Conservation (phyloP, 2,113 vertebrate genomes). For the Balaenoptera acutorostrata region DNA sequence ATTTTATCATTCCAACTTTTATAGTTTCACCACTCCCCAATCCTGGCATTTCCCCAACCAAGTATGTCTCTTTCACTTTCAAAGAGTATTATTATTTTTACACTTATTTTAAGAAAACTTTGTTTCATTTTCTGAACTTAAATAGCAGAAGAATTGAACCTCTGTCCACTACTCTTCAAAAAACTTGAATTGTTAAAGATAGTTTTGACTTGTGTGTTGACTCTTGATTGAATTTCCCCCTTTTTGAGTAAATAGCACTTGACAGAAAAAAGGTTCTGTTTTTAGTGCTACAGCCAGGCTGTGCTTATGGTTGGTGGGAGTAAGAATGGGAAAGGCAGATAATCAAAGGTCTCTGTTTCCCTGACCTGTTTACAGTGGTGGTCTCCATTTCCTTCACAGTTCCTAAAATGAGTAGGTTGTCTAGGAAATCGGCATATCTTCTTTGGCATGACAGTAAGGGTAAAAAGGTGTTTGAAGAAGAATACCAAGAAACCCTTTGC, state of each 20-base stretch:
- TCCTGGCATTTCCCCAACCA: neutral
- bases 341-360: neutral
- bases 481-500: neutral
- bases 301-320: neutral
- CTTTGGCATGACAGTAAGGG: neutral
- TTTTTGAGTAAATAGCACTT: neutral
- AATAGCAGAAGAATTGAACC: neutral
- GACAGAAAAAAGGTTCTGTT: neutral
- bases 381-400: neutral
- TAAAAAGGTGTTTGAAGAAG: neutral
- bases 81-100: neutral
- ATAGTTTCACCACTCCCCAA: neutral
- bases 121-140: neutral
- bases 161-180: neutral
- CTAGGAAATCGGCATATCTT: neutral
- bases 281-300: neutral
- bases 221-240: neutral
- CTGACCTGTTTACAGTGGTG: neutral
- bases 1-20: neutral
- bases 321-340: neutral
- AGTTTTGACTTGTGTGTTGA: neutral
- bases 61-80: neutral
- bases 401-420: neutral
- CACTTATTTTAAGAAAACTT: neutral
- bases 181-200: neutral